Evolutionary conservation across 2,797 vertebrate genomes (phyloP), one percentile per base, ranked within the genome.

Genomic region (Squalus acanthias): DNA sequence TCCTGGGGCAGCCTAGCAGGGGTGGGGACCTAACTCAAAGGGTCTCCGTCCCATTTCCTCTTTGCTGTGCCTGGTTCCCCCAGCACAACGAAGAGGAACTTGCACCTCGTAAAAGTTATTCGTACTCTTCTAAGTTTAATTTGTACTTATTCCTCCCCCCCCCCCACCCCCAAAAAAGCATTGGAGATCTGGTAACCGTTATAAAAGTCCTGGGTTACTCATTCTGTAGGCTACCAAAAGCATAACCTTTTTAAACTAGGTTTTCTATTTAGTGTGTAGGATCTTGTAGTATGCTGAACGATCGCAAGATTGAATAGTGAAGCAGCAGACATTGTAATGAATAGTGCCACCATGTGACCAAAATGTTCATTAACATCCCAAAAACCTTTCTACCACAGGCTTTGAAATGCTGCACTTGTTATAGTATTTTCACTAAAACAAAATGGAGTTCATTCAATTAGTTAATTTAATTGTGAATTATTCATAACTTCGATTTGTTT

Each of bases 401-500:
- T 93, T 93, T 20, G 10, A 91, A 60, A 91, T 91, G 29, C 26
- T 63, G 60, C 5, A 60, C 12, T 63, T 1, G 3, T 91, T 63
- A 63, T 63, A 33, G 29, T n/a, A 63, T 76, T 85, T 85, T 85
- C 22, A 46, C 22, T 93, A 12, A 33, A 87, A 63, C 0, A 3
- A 22, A 95, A 53, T 7, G 20, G 15, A 95, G 26, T 29, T 95
- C 50, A 74, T 20, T 17, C 29, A 74, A 53, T 57, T 26, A 33
- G 57, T 95, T 74, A 95, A 69, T 95, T 50, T 95, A 6, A 33
- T 76, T 76, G 50, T 95, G 13, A 74, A 57, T 72, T 60, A 95
- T 76, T 95, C 72, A 76, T 57, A 95, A 95, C 7, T 60, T 95
- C 74, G 69, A 50, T 57, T 95, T 95, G 94, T 95, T 76, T 76